phyloP scores from a whole-genome alignment of 2,888 invertebrate genomes.

The Horisme vitalbata region DNA sequence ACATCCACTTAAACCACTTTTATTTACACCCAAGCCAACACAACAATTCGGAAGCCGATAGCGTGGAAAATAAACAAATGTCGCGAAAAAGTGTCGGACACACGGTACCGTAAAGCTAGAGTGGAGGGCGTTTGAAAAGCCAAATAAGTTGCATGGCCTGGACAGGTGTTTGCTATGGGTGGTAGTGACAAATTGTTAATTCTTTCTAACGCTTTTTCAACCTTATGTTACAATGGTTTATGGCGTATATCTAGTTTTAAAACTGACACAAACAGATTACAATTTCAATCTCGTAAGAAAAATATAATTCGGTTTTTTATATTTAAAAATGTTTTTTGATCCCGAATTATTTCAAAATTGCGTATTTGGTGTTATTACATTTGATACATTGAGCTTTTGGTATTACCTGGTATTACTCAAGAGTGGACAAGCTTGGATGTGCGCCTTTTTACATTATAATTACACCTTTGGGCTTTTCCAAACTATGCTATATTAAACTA shows the following conservation, averaged over 20 bases:
- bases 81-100: constrained; percentile 49
- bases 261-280: no score
- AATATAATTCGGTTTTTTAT: no score
- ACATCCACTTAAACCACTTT: constrained; percentile 30
- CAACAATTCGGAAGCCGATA: constrained; percentile 48
- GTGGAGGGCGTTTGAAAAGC: constrained; percentile 18
- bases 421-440: no score
- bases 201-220: not conserved
- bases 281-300: no score
- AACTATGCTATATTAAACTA: no score
- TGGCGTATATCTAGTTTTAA: not conserved
- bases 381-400: no score
- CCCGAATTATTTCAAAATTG: no score
- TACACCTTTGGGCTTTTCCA: no score
- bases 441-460: no score
- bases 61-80: constrained; percentile 47
- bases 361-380: no score
- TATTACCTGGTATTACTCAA: no score
- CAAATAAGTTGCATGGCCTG: constrained; percentile 20
- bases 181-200: constrained; percentile 3
- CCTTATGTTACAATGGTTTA: not conserved
- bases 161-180: constrained; percentile 20
- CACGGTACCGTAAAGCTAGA: constrained; percentile 19
- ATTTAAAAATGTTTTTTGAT: no score
- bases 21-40: constrained; percentile 47